A percentile compares a stretch with the other conserved stretches of the same genome.
phyloP scores from a whole-genome alignment of 2,797 vertebrate species.

The Taeniopygia guttata region DNA sequence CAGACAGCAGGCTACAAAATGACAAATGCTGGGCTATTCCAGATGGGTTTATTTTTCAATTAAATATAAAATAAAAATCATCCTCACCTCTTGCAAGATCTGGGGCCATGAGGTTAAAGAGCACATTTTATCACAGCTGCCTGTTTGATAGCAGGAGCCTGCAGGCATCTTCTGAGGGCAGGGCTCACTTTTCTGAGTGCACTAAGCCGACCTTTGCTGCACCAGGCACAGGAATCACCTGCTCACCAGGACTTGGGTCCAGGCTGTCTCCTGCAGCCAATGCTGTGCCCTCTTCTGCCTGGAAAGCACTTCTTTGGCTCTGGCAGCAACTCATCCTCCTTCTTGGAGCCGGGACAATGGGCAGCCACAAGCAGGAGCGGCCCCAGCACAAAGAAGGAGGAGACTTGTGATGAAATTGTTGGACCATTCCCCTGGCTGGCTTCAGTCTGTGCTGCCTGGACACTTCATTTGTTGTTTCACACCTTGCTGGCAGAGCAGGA shows the following conservation, averaged over 20 bases:
- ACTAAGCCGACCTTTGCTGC: not conserved
- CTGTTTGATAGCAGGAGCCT: not conserved
- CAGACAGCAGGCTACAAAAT: not conserved
- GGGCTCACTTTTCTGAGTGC: not conserved
- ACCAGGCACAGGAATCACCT: accelerated
- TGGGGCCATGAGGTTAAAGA: not conserved
- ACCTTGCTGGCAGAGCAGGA: not conserved
- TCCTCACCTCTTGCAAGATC: not conserved
- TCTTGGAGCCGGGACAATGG: not conserved
- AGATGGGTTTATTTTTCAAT: not conserved
- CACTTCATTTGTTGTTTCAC: not conserved
- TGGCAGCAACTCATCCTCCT: not conserved
- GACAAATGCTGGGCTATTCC: accelerated
- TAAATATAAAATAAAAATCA: not conserved
- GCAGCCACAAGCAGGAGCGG: not conserved
- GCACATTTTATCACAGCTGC: accelerated
- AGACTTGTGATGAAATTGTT: not conserved
- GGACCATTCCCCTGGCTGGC: not conserved
- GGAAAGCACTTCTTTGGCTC: not conserved
- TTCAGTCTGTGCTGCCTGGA: not conserved
- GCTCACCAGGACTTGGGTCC: not conserved
- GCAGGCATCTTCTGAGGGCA: not conserved
- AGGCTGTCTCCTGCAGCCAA: not conserved
- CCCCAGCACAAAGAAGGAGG: not conserved
- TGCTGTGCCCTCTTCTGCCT: accelerated